Percentiles rank a stretch among this genome's conserved stretches.
Conservation (phyloP, 1,140 invertebrate genomes). For the Hyles vespertilio region DNA sequence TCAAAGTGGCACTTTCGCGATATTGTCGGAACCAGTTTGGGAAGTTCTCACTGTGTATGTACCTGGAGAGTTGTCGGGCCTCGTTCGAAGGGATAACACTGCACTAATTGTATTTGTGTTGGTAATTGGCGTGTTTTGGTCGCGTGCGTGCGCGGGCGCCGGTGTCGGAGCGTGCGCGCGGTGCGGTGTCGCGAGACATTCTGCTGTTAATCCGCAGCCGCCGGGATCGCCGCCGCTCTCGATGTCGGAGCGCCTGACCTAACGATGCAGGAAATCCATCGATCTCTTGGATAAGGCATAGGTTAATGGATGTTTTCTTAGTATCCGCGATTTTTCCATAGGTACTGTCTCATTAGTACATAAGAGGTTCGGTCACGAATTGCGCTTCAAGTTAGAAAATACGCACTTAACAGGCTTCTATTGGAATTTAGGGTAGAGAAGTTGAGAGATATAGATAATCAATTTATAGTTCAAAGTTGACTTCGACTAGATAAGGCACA, state of each 20-base stretch:
- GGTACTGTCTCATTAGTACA: neutral
- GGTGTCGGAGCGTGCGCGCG: neutral
- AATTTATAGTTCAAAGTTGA: too few species aligned
- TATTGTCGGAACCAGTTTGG: neutral
- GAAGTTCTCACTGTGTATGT: neutral
- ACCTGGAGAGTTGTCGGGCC: conserved; percentile 7
- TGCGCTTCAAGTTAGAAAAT: too few species aligned
- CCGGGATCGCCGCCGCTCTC: neutral
- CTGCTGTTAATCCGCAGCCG: neutral
- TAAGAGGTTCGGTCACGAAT: neutral
- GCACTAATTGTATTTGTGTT: too few species aligned
- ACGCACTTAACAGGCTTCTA: too few species aligned
- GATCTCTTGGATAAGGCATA: conserved; percentile 4
- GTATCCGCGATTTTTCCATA: too few species aligned
- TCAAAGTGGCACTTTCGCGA: conserved; percentile 1
- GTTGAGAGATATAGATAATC: too few species aligned
- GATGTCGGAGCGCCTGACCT: conserved; percentile 4
- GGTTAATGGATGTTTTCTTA: too few species aligned
- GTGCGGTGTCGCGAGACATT: neutral
- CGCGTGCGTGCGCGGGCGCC: conserved; percentile 1
- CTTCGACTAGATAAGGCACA: too few species aligned
- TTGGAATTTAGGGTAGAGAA: too few species aligned
- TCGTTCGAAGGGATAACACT: neutral
- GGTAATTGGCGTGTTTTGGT: neutral
- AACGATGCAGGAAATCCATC: conserved; percentile 4